Evolutionary conservation across 1,140 invertebrate species (phyloP).

Genomic region (Cotesia vestalis): DNA sequence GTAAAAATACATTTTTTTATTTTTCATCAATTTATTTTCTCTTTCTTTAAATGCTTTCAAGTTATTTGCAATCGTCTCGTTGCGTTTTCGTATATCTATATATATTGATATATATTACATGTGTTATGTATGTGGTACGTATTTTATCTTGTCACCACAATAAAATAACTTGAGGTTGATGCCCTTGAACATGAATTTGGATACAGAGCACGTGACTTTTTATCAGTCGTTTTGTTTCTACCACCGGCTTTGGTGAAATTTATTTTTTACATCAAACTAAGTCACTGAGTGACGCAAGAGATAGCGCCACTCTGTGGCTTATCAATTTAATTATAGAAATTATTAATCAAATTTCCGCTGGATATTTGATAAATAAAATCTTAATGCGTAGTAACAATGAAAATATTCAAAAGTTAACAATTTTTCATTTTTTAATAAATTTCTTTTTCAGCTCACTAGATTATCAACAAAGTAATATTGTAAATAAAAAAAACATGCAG

Average conservation of each 20-base stretch:
- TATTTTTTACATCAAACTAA: not conserved
- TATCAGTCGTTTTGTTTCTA: not conserved
- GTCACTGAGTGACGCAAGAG: not conserved
- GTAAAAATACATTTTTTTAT: conserved; percentile 50
- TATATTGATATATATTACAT: no score
- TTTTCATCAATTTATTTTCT: no score
- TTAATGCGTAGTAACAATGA: not conserved
- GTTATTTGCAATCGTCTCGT: not conserved
- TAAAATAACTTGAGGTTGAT: conserved; percentile 10
- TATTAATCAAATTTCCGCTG: not conserved
- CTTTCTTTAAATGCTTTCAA: no score
- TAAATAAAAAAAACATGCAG: not conserved
- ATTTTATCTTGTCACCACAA: not conserved
- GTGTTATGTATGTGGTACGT: no score
- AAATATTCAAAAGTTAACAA: no score
- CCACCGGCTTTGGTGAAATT: not conserved
- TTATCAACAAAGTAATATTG: no score
- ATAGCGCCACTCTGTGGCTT: conserved; percentile 9
- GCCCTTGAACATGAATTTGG: conserved; percentile 10
- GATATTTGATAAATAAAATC: not conserved
- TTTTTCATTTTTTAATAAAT: no score
- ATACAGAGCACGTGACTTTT: not conserved
- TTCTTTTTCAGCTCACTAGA: no score
- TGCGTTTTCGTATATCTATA: not conserved
- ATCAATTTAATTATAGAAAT: not conserved